Percentiles rank a stretch among this genome's conserved stretches.
phyloP scores from a whole-genome alignment of 2,113 vertebrate genomes.

The Gulo gulo region DNA sequence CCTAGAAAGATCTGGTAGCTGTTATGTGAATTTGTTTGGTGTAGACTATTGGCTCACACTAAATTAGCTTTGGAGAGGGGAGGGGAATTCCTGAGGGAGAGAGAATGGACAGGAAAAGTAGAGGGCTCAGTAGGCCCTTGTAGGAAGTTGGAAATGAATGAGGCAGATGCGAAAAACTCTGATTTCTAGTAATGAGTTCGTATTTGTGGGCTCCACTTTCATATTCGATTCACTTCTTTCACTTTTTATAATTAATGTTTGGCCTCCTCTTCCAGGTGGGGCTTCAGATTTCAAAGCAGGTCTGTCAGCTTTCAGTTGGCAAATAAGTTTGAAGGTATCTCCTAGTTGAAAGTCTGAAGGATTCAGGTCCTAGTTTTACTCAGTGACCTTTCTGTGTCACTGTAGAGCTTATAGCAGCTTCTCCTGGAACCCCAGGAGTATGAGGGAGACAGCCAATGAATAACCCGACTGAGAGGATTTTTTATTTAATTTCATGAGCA shows the following conservation, averaged over 20 bases:
- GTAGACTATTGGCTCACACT: not conserved
- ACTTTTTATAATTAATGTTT: not conserved
- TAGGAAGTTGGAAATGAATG: not conserved
- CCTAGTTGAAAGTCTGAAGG: not conserved
- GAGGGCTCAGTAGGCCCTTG: not conserved
- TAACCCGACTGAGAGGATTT: not conserved
- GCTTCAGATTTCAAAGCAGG: not conserved
- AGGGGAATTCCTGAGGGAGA: not conserved
- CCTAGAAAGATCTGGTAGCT: not conserved
- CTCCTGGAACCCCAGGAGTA: not conserved
- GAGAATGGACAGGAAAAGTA: not conserved
- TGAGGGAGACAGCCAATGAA: not conserved
- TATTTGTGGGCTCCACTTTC: not conserved
- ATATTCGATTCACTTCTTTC: not conserved
- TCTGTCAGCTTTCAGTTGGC: not conserved
- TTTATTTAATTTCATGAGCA: not conserved
- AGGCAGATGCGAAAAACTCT: not conserved
- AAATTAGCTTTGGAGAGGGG: not conserved
- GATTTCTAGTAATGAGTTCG: not conserved
- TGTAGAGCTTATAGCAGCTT: not conserved
- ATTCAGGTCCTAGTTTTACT: not conserved
- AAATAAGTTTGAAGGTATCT: not conserved
- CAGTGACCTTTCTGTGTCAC: not conserved
- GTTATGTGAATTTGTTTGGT: not conserved
- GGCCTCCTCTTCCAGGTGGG: not conserved